Percentiles rank a stretch among this genome's conserved stretches.
Conservation (phyloP, 2,797 vertebrate species). For the Rhincodon typus region DNA sequence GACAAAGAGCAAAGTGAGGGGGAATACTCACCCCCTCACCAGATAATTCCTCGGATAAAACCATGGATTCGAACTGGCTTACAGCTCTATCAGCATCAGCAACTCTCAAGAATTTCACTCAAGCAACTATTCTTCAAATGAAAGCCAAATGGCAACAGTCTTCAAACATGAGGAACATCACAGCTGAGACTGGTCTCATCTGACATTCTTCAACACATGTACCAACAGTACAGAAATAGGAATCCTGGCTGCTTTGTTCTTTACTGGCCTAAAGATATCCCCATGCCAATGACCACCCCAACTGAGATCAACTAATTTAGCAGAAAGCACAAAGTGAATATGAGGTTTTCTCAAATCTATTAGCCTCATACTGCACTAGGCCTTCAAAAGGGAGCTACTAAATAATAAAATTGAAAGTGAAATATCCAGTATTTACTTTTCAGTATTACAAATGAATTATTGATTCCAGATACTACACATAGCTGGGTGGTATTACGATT, state of each 20-base stretch:
- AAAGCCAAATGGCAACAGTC: neutral
- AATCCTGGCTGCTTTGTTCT: neutral
- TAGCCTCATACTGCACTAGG: neutral
- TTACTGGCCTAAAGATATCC: neutral
- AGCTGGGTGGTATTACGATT: neutral
- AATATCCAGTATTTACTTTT: neutral
- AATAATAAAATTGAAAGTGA: neutral
- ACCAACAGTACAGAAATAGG: neutral
- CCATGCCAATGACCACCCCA: neutral
- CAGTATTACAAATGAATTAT: neutral
- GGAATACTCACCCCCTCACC: neutral
- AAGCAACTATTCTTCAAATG: neutral
- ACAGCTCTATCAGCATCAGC: neutral
- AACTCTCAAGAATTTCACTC: neutral
- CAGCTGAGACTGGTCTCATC: neutral
- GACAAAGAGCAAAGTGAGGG: neutral
- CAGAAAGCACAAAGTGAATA: neutral
- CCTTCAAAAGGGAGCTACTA: neutral
- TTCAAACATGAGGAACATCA: neutral
- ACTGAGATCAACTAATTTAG: neutral
- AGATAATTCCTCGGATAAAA: neutral
- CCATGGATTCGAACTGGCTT: neutral
- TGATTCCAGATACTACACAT: neutral
- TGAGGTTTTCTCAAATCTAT: neutral
- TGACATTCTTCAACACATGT: neutral